Percentiles rank a stretch among this genome's conserved stretches.
phyloP scores from a whole-genome alignment of 2,113 vertebrate genomes.

The Petrocephalus zakoni region DNA sequence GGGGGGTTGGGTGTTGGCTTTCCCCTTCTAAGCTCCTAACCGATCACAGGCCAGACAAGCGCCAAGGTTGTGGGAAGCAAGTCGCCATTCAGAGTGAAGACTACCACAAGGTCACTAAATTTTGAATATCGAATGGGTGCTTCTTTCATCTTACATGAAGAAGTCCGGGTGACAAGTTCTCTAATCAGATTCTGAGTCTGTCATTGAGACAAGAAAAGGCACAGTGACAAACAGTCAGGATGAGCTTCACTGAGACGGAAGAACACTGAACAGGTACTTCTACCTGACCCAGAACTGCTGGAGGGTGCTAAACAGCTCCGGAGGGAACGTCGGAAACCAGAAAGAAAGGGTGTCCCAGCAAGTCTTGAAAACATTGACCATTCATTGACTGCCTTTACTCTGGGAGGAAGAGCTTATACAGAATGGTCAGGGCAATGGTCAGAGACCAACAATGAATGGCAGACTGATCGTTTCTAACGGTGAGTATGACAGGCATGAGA shows the following conservation, averaged over 20 bases:
- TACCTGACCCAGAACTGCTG: not conserved
- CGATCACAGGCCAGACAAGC: slow-evolving; percentile 19
- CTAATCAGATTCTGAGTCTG: not conserved
- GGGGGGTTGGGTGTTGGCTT: too few species aligned
- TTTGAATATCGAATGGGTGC: not conserved
- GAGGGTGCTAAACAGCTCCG: not conserved
- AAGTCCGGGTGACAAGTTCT: not conserved
- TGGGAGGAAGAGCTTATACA: not conserved
- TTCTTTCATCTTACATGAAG: not conserved
- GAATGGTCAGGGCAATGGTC: not conserved
- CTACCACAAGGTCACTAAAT: slow-evolving; percentile 1
- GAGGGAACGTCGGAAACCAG: not conserved
- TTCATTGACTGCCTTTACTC: not conserved
- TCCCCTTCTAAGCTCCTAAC: not conserved
- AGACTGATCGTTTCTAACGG: not conserved
- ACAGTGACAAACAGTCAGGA: not conserved
- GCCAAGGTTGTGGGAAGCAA: not conserved
- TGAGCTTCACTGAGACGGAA: not conserved
- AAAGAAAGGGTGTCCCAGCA: not conserved
- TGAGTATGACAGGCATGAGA: not conserved
- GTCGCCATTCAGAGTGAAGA: not conserved
- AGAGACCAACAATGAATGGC: not conserved
- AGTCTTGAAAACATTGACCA: slow-evolving; percentile 5
- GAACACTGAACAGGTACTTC: not conserved
- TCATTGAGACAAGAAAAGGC: not conserved